Evolutionary conservation across 1,140 invertebrate species (phyloP).

Genomic region (Proctacanthus coquilletti): DNA sequence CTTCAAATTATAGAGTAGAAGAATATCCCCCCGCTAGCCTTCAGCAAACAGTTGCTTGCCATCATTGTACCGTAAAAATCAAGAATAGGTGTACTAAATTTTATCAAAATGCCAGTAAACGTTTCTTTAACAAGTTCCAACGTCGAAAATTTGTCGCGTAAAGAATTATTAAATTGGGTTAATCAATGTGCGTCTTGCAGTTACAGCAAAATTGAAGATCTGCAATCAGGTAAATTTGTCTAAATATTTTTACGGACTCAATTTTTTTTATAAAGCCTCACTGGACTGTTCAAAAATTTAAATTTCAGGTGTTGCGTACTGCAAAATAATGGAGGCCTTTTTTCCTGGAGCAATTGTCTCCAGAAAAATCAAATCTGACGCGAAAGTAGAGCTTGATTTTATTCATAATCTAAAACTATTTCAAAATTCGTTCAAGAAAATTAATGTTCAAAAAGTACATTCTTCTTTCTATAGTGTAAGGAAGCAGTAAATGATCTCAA

Average conservation of each 20-base stretch:
- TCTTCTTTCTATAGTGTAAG: background rate
- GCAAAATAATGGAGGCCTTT: slow-evolving; percentile 98
- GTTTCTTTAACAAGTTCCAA: slow-evolving; percentile 94
- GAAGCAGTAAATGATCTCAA: too few relatives aligned
- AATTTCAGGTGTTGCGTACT: slow-evolving; percentile 65
- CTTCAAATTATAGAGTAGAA: background rate
- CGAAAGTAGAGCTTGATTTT: slow-evolving; percentile 96
- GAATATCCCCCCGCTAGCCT: too few relatives aligned
- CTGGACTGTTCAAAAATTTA: too few relatives aligned
- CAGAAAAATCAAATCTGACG: slow-evolving; percentile 94
- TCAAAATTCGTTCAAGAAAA: slow-evolving; percentile 88
- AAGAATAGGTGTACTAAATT: slow-evolving; percentile 15
- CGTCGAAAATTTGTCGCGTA: slow-evolving; percentile 88
- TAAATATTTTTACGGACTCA: background rate
- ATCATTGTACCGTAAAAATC: slow-evolving; percentile 11
- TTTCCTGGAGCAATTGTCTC: slow-evolving; percentile 82
- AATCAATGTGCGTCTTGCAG: slow-evolving; percentile 87
- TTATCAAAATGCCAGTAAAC: slow-evolving; percentile 28
- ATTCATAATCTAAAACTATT: slow-evolving; percentile 98
- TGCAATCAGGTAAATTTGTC: slow-evolving; percentile 61
- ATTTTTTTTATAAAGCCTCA: too few relatives aligned
- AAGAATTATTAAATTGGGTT: slow-evolving; percentile 97
- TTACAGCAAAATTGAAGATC: slow-evolving; percentile 93
- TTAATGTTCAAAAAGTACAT: slow-evolving; percentile 90
- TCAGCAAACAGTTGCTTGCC: too few relatives aligned